phyloP scores from a whole-genome alignment of 37 sponge, comb jelly and placozoan genomes.

The Haliclona indistincta region DNA sequence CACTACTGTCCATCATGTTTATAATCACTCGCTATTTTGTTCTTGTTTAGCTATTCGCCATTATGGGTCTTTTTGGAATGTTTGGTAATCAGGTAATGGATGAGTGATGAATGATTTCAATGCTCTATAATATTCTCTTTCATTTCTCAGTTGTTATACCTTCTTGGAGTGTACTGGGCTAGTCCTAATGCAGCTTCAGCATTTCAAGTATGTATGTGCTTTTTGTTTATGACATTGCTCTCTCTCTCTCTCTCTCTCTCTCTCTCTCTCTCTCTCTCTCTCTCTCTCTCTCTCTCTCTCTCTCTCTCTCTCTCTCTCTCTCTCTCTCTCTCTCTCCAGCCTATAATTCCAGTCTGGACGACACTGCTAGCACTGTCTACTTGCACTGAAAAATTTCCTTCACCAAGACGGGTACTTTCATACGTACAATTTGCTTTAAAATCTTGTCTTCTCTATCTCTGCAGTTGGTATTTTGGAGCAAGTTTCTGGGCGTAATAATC shows the following conservation, averaged over 20 bases:
- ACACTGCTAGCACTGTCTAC: constrained; percentile 36
- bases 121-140: neutral
- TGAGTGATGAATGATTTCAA: neutral
- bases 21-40: neutral
- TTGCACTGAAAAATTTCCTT: constrained; percentile 51
- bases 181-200: constrained; percentile 69
- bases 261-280: neutral
- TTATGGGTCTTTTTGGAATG: constrained; percentile 60
- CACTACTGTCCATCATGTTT: neutral
- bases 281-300: neutral
- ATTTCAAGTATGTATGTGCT: constrained; percentile 52
- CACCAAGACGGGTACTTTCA: constrained; percentile 4
- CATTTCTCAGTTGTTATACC: constrained; percentile 62
- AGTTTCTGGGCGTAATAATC: constrained; percentile 56
- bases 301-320: neutral
- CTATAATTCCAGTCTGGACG: constrained; percentile 61
- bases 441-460: neutral
- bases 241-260: neutral
- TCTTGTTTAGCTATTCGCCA: constrained; percentile 25
- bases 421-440: neutral
- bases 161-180: constrained; percentile 70
- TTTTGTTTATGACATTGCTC: neutral
- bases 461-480: constrained; percentile 52
- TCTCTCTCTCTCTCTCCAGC: constrained; percentile 3
- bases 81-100: constrained; percentile 69